Evolutionary conservation across 1,140 invertebrate genomes (phyloP).

Genomic region (Lepeophtheirus salmonis): DNA sequence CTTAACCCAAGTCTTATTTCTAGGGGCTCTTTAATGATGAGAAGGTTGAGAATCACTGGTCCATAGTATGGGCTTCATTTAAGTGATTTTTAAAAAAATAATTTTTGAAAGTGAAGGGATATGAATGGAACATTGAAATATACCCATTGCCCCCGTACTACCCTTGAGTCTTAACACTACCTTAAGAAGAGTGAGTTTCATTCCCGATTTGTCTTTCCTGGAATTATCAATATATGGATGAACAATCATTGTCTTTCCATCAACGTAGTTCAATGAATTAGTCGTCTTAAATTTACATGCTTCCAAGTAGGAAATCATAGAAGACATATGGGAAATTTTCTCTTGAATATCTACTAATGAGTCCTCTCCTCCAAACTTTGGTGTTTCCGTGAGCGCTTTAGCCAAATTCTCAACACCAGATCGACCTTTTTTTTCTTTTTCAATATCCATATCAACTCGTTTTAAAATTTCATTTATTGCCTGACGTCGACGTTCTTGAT

Average conservation of each 20-base stretch:
- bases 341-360: constrained; percentile 77
- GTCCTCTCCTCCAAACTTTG: constrained; percentile 67
- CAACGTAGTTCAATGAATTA: constrained; percentile 3
- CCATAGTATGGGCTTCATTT: too few relatives aligned
- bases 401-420: constrained; percentile 71
- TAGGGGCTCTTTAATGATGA: too few relatives aligned
- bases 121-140: too few relatives aligned
- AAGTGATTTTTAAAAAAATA: too few relatives aligned
- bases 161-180: too few relatives aligned
- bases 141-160: too few relatives aligned
- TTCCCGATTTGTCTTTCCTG: constrained; percentile 12
- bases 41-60: too few relatives aligned
- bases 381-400: constrained; percentile 70
- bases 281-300: constrained; percentile 30
- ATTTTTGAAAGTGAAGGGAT: too few relatives aligned
- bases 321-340: constrained; percentile 69
- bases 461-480: constrained; percentile 55
- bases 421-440: constrained; percentile 59
- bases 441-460: constrained; percentile 60
- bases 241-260: constrained; percentile 1
- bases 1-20: too few relatives aligned
- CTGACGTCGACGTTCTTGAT: constrained; percentile 62
- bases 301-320: constrained; percentile 76
- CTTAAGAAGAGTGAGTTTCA: background rate
- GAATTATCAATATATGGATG: constrained; percentile 16